phyloP scores from a whole-genome alignment of 2,888 invertebrate species.

The Heliconius sara region DNA sequence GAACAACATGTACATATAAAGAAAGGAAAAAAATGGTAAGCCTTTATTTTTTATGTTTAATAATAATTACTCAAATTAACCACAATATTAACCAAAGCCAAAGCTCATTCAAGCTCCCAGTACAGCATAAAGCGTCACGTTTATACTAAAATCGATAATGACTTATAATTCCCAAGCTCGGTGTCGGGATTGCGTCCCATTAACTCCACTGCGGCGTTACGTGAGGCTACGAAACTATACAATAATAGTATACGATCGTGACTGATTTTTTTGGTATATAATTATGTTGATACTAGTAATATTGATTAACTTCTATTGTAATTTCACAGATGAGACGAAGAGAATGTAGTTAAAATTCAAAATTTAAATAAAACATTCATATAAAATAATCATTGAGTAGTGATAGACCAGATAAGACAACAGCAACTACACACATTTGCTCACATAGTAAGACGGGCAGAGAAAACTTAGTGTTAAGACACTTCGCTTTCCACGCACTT shows the following conservation, averaged over 20 bases:
- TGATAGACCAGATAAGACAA: too few species aligned
- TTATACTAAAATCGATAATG: constrained; percentile 16
- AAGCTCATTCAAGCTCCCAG: background rate
- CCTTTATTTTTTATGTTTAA: too few species aligned
- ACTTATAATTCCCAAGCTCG: constrained; percentile 11
- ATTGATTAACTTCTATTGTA: background rate
- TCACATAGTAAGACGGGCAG: too few species aligned
- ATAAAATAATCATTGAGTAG: too few species aligned
- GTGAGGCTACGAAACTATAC: constrained; percentile 5
- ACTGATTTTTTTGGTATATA: background rate
- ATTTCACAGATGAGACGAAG: background rate
- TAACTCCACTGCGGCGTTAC: constrained; percentile 2
- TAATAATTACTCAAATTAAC: background rate
- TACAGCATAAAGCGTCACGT: background rate
- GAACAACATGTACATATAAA: too few species aligned
- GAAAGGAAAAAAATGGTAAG: too few species aligned
- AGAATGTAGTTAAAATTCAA: background rate
- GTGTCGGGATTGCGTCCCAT: constrained; percentile 20
- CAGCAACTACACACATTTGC: too few species aligned
- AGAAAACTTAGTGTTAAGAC: too few species aligned
- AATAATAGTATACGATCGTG: background rate
- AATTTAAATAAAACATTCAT: too few species aligned
- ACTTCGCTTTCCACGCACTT: too few species aligned
- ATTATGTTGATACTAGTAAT: background rate
- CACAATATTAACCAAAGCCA: background rate